A percentile compares a stretch with the other conserved stretches of the same genome.
These are phyloP conservation scores for Drosophila seclusa DNA, from an alignment of 2,888 invertebrate genomes.

Conservation along the genomic window DNA sequence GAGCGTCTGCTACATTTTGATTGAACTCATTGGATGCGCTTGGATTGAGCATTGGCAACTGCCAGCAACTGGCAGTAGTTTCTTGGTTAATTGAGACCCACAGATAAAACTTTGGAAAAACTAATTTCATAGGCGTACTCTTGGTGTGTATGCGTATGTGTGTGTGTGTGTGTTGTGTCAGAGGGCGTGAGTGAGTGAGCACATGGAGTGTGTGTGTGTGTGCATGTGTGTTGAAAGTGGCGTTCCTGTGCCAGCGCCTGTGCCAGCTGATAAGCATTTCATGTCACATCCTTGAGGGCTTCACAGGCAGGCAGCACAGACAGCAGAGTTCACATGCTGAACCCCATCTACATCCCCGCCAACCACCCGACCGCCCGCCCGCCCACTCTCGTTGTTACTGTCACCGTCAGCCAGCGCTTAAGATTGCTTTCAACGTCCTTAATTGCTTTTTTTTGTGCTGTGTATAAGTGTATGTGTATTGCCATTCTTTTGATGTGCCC, in stretches of 20 bases:
- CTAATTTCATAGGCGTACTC: slow-evolving; percentile 72
- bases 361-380: background rate
- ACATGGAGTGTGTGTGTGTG: slow-evolving; percentile 14
- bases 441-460: slow-evolving; percentile 83
- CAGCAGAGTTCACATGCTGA: slow-evolving; percentile 66
- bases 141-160: slow-evolving; percentile 10
- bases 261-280: slow-evolving; percentile 82
- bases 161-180: slow-evolving; percentile 9
- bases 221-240: slow-evolving; percentile 49
- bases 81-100: slow-evolving; percentile 72
- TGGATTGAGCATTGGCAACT: slow-evolving; percentile 36
- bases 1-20: slow-evolving; percentile 67
- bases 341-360: slow-evolving; percentile 15
- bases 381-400: slow-evolving; percentile 65
- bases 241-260: slow-evolving; percentile 45
- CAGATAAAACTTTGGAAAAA: slow-evolving; percentile 76
- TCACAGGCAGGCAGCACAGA: slow-evolving; percentile 49
- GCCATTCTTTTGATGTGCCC: slow-evolving; percentile 70
- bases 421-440: slow-evolving; percentile 85
- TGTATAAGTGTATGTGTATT: slow-evolving; percentile 20
- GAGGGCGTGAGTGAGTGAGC: slow-evolving; percentile 15
- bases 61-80: slow-evolving; percentile 39
- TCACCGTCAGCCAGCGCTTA: slow-evolving; percentile 80
- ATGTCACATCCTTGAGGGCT: slow-evolving; percentile 82
- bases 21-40: slow-evolving; percentile 67